These are phyloP conservation scores for Parasteatoda tepidariorum DNA, from an alignment of 1,140 invertebrate genomes.

Conservation along the genomic window DNA sequence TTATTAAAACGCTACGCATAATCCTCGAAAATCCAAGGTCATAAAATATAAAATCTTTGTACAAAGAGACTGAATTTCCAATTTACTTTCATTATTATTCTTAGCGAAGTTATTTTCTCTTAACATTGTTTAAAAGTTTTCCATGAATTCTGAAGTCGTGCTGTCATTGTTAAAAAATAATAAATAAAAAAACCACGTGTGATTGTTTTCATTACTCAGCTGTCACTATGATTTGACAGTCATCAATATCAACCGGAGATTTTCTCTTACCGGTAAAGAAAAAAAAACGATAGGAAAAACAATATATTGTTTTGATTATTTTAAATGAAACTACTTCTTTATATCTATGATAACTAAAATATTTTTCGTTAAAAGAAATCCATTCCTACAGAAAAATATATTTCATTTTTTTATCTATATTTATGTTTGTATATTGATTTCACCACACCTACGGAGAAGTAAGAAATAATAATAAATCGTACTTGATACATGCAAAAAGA, in stretches of 20 bases:
- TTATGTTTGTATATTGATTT: slow-evolving; percentile 28
- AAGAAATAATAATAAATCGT: slow-evolving; percentile 3
- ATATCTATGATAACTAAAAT: neutral
- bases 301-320: no score
- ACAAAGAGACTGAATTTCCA: no score
- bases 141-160: no score
- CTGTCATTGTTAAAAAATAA: neutral
- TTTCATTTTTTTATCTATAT: neutral
- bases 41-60: no score
- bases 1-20: no score
- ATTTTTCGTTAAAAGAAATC: neutral
- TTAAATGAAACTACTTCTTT: neutral
- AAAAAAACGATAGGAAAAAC: no score
- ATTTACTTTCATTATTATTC: no score
- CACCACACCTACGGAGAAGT: slow-evolving; percentile 27
- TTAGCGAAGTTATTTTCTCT: no score
- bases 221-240: slow-evolving; percentile 23
- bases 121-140: no score
- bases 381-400: neutral
- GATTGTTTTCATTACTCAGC: slow-evolving; percentile 50
- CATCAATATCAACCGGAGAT: neutral
- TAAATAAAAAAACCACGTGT: slow-evolving; percentile 34
- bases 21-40: no score
- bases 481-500: slow-evolving; percentile 55
- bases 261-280: neutral